Conservation (phyloP, 1,140 invertebrate genomes). For the Ceratina japonica region DNA sequence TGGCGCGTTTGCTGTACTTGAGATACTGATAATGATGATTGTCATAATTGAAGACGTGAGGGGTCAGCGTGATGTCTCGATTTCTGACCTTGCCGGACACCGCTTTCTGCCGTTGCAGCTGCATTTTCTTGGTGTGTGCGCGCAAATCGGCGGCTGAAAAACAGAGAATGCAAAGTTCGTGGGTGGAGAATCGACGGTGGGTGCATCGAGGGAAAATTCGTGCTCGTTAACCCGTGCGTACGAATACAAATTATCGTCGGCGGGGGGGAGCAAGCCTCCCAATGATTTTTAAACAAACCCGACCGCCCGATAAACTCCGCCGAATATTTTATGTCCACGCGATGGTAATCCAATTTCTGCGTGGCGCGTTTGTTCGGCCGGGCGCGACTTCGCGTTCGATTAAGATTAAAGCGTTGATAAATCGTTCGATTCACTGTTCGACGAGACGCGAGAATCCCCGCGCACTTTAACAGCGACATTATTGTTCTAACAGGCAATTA, state of each 20-base stretch:
- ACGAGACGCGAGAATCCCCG: slow-evolving; percentile 17
- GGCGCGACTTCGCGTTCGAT: neutral
- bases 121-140: slow-evolving; percentile 82
- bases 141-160: slow-evolving; percentile 65
- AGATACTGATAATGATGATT: slow-evolving; percentile 91
- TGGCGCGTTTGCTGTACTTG: slow-evolving; percentile 87
- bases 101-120: slow-evolving; percentile 81
- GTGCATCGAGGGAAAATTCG: neutral
- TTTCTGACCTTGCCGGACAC: slow-evolving; percentile 85
- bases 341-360: slow-evolving; percentile 52
- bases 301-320: neutral
- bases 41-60: slow-evolving; percentile 88
- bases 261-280: neutral
- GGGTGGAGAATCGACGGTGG: neutral
- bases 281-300: slow-evolving; percentile 54
- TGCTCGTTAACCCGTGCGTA: slow-evolving; percentile 40
- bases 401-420: neutral
- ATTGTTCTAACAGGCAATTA: slow-evolving; percentile 58
- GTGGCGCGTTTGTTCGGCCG: neutral
- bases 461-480: slow-evolving; percentile 47
- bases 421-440: neutral
- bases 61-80: slow-evolving; percentile 82
- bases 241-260: slow-evolving; percentile 46
- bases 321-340: slow-evolving; percentile 52
- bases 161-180: slow-evolving; percentile 5